phyloP scores from a whole-genome alignment of 92 coral and sea anemone genomes.

The Phenganax stokvisi region DNA sequence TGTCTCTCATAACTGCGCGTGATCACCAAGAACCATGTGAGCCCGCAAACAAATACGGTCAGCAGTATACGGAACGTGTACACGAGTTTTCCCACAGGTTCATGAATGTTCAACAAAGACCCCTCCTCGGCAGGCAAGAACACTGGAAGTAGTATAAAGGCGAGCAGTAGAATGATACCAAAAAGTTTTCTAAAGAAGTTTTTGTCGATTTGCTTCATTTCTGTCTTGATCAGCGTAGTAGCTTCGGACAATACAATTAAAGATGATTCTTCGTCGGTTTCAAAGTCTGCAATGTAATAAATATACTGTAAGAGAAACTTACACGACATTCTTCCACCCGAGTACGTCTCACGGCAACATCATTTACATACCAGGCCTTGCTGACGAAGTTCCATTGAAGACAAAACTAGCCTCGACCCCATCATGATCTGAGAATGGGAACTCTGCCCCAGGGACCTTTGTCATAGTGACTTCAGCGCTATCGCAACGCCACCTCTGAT shows the following conservation, averaged over 20 bases:
- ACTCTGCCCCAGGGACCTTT: slow-evolving; percentile 66
- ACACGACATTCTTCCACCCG: too few relatives aligned
- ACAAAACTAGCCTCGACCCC: slow-evolving; percentile 71
- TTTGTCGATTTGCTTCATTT: slow-evolving; percentile 10
- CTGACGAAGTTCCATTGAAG: slow-evolving; percentile 16
- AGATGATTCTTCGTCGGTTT: neutral
- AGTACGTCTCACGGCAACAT: neutral
- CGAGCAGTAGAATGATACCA: neutral
- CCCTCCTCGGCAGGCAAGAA: slow-evolving; percentile 16
- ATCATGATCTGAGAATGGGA: slow-evolving; percentile 81
- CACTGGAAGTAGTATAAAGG: slow-evolving; percentile 15
- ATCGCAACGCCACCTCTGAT: slow-evolving; percentile 47
- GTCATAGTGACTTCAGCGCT: slow-evolving; percentile 76
- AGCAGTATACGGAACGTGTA: slow-evolving; percentile 2
- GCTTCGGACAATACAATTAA: slow-evolving; percentile 10
- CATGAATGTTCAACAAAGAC: slow-evolving; percentile 10
- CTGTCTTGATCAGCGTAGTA: slow-evolving; percentile 1
- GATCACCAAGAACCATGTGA: slow-evolving; percentile 18
- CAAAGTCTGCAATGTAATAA: neutral
- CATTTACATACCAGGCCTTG: neutral
- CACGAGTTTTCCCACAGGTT: slow-evolving; percentile 20
- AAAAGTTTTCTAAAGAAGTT: slow-evolving; percentile 8
- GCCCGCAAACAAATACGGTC: slow-evolving; percentile 15
- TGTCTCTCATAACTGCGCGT: slow-evolving; percentile 16
- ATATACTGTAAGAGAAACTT: neutral